Evolutionary conservation across 2,113 vertebrate species (phyloP).

Genomic region (Verasper variegatus): DNA sequence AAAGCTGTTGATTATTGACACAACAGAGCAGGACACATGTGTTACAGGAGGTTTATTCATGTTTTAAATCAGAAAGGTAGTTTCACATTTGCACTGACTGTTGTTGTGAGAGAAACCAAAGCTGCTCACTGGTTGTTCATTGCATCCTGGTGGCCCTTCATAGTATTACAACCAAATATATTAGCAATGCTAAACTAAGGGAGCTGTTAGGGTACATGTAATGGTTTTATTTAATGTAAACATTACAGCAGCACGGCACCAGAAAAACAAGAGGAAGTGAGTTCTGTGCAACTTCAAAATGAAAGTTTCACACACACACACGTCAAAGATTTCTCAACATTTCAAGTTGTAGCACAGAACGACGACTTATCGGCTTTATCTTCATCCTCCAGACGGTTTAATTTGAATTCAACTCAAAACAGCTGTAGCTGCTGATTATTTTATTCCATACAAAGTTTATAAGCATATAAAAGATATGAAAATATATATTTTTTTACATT

Average conservation of each 20-base stretch:
- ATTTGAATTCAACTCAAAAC: background rate
- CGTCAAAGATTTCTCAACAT: too few relatives aligned
- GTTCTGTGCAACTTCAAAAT: too few relatives aligned
- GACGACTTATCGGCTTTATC: background rate
- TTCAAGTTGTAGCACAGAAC: background rate
- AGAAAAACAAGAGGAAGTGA: too few relatives aligned
- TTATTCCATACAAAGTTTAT: background rate
- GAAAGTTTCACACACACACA: too few relatives aligned
- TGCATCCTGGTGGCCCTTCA: slow-evolving; percentile 15
- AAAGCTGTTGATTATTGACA: slow-evolving; percentile 28
- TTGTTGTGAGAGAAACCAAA: slow-evolving; percentile 8
- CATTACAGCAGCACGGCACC: too few relatives aligned
- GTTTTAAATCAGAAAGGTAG: slow-evolving; percentile 22
- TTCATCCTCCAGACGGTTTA: background rate
- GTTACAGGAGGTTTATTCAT: slow-evolving; percentile 21
- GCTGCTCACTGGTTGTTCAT: background rate
- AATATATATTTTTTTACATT: slow-evolving; percentile 15
- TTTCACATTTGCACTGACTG: slow-evolving; percentile 3
- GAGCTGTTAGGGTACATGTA: slow-evolving; percentile 39
- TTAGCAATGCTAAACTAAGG: slow-evolving; percentile 22
- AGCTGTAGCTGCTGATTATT: background rate
- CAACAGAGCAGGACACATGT: slow-evolving; percentile 26
- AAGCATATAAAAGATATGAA: slow-evolving; percentile 27
- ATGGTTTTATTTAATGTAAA: background rate
- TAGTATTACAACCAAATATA: slow-evolving; percentile 9